Percentiles rank a stretch among this genome's conserved stretches.
Evolutionary conservation across 2,888 invertebrate genomes (phyloP).

Genomic region (Tetragonula carbonaria): DNA sequence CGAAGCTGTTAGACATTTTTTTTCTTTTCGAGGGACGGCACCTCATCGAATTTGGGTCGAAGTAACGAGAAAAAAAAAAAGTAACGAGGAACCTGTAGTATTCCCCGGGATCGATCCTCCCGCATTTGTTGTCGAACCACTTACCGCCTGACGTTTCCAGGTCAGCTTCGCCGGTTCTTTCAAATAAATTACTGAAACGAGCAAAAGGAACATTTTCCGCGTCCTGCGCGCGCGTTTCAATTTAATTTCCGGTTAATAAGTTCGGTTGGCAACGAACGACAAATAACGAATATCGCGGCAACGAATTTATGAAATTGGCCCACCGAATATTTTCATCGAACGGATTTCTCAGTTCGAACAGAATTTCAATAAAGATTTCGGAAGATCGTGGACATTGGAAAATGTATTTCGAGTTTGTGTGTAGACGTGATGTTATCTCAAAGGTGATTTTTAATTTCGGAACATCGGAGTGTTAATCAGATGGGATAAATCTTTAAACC

Average conservation of each 20-base stretch:
- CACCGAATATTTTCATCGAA: too few species aligned
- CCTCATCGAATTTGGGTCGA: slow-evolving; percentile 54
- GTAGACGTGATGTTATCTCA: too few species aligned
- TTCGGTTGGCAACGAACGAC: not conserved
- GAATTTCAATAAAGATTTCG: too few species aligned
- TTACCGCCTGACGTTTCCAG: slow-evolving; percentile 43
- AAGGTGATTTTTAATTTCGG: too few species aligned
- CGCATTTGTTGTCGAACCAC: slow-evolving; percentile 39
- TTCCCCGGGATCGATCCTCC: slow-evolving; percentile 27
- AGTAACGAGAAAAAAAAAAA: slow-evolving; percentile 10
- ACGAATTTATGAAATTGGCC: too few species aligned
- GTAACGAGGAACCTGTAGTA: slow-evolving; percentile 53
- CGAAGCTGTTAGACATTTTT: slow-evolving; percentile 33
- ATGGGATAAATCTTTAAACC: too few species aligned
- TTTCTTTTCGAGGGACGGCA: slow-evolving; percentile 9
- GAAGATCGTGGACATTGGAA: too few species aligned
- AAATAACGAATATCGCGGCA: too few species aligned
- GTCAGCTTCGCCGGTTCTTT: slow-evolving; percentile 42
- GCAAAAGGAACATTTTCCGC: slow-evolving; percentile 1
- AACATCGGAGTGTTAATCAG: too few species aligned
- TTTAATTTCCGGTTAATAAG: not conserved
- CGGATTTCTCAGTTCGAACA: too few species aligned
- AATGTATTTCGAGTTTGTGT: too few species aligned
- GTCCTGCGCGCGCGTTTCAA: not conserved
- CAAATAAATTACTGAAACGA: slow-evolving; percentile 60